These are phyloP conservation scores for Exocentrus adspersus DNA, from an alignment of 2,888 invertebrate genomes.

Conservation along the genomic window DNA sequence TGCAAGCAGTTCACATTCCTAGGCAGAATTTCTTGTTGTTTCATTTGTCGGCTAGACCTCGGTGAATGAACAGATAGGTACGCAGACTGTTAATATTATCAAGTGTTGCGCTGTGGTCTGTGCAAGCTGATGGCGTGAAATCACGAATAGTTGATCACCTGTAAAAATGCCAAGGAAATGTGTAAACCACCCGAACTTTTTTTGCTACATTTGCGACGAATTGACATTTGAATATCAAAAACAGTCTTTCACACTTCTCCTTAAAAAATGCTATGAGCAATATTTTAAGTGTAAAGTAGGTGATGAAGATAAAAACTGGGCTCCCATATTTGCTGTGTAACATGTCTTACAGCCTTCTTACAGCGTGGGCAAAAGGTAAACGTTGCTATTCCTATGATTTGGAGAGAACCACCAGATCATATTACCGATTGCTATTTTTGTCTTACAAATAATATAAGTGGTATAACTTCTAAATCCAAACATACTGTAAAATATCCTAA, in stretches of 20 bases:
- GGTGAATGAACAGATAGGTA: too few relatives aligned
- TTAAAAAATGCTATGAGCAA: not conserved
- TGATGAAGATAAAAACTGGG: not conserved
- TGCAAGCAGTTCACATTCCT: too few relatives aligned
- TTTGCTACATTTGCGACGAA: not conserved
- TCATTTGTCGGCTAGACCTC: too few relatives aligned
- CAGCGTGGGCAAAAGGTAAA: not conserved
- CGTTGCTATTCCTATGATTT: conserved; percentile 13
- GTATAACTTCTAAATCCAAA: too few relatives aligned
- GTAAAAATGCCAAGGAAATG: not conserved
- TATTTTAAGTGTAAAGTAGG: not conserved
- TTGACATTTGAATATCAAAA: not conserved
- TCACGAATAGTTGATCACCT: too few relatives aligned
- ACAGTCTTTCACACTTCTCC: not conserved
- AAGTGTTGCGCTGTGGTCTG: too few relatives aligned
- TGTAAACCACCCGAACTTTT: not conserved
- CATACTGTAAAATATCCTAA: too few relatives aligned
- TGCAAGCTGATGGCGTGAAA: too few relatives aligned
- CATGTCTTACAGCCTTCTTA: not conserved
- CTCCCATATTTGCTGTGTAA: conserved; percentile 2
- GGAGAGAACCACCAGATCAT: conserved; percentile 16
- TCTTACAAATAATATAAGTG: too few relatives aligned
- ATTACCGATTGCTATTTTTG: conserved; percentile 14
- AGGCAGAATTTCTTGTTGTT: too few relatives aligned
- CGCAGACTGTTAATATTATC: too few relatives aligned